A percentile compares a stretch with the other conserved stretches of the same genome.
These are phyloP conservation scores for Denticeps clupeoides DNA, from an alignment of 2,797 vertebrate species.

Conservation along the genomic window DNA sequence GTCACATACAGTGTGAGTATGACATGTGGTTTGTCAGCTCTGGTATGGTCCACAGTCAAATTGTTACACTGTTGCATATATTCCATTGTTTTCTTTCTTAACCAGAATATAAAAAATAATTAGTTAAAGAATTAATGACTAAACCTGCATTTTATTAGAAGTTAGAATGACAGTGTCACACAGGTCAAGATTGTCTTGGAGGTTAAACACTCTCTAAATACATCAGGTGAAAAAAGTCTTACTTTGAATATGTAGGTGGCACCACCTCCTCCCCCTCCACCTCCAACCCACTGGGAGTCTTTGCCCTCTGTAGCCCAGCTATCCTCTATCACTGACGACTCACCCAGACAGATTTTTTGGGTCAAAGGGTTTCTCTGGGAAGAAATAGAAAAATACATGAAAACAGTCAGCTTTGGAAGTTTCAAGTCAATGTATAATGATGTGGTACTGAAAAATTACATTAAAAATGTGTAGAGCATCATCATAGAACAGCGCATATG, in stretches of 20 bases:
- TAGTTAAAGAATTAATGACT: too few relatives aligned
- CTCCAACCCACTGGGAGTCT: constrained; percentile 67
- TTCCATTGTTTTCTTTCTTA: too few relatives aligned
- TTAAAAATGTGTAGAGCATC: background rate
- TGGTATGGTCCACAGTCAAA: too few relatives aligned
- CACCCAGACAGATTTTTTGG: constrained; percentile 74
- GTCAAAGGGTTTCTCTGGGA: constrained; percentile 66
- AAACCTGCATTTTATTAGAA: too few relatives aligned
- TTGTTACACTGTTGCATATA: too few relatives aligned
- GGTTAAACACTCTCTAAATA: background rate
- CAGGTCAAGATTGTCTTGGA: background rate
- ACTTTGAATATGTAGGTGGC: constrained; percentile 79
- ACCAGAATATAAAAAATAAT: too few relatives aligned
- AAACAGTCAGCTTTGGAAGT: background rate
- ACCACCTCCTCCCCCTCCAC: constrained; percentile 81
- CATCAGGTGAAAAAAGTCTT: constrained; percentile 16
- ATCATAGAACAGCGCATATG: too few relatives aligned
- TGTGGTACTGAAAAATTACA: background rate
- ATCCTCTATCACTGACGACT: constrained; percentile 72
- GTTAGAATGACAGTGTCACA: too few relatives aligned
- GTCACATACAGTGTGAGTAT: too few relatives aligned
- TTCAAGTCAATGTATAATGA: background rate
- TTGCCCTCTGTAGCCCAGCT: constrained; percentile 41
- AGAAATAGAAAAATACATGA: background rate
- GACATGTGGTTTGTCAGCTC: too few relatives aligned